phyloP scores from a whole-genome alignment of 2,888 invertebrate species.

The Girardia tigrina region DNA sequence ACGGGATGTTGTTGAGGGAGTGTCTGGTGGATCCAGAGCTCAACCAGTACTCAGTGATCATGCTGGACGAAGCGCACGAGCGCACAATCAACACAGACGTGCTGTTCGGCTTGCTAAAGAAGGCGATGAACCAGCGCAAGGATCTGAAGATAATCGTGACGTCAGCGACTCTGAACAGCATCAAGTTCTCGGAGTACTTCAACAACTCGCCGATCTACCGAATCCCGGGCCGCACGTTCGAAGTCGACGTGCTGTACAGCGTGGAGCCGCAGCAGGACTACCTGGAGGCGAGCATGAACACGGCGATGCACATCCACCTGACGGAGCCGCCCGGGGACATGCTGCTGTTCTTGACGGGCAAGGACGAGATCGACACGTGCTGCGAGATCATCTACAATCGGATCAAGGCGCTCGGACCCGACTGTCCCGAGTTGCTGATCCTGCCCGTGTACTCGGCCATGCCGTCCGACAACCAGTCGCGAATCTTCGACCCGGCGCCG shows the following conservation, averaged over 20 bases:
- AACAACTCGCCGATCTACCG: constrained; percentile 94
- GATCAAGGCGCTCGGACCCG: constrained; percentile 90
- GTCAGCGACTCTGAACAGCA: constrained; percentile 89
- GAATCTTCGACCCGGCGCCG: constrained; percentile 96
- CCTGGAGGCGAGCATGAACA: constrained; percentile 86
- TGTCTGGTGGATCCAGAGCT: constrained; percentile 87
- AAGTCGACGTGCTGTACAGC: constrained; percentile 90
- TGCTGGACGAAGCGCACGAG: constrained; percentile 99
- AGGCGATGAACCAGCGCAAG: constrained; percentile 55
- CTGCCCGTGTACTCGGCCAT: constrained; percentile 90
- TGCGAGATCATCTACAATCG: constrained; percentile 93
- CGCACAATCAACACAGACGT: constrained; percentile 95
- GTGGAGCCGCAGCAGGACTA: constrained; percentile 98
- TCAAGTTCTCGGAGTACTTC: constrained; percentile 96
- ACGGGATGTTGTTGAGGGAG: constrained; percentile 93
- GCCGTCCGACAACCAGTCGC: constrained; percentile 95
- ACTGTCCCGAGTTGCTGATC: constrained; percentile 56
- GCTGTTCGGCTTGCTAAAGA: constrained; percentile 63
- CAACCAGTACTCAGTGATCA: constrained; percentile 73
- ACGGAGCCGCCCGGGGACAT: constrained; percentile 70
- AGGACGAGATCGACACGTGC: constrained; percentile 96
- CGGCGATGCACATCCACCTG: constrained; percentile 97
- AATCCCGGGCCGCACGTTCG: constrained; percentile 87
- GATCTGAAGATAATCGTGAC: constrained; percentile 95
- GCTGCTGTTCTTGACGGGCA: constrained; percentile 55